Percentiles rank a stretch among this genome's conserved stretches.
Evolutionary conservation across 2,113 vertebrate genomes (phyloP).

Genomic region (Festucalex cinctus): DNA sequence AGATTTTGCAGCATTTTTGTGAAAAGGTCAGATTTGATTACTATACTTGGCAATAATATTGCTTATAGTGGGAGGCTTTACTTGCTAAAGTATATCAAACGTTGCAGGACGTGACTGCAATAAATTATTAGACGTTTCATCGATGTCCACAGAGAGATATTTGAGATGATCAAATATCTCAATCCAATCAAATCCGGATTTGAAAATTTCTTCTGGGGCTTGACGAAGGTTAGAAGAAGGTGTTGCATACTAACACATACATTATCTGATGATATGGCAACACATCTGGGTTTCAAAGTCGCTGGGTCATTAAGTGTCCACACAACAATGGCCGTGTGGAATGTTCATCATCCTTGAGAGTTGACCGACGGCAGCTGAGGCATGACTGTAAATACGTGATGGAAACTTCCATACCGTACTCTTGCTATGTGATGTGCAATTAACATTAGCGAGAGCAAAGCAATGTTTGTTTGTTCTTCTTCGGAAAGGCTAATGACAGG

Average conservation of each 20-base stretch:
- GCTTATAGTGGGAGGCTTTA: neutral
- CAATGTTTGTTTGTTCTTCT: conserved; percentile 8
- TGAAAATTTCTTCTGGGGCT: neutral
- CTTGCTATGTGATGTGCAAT: neutral
- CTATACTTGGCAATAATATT: conserved; percentile 17
- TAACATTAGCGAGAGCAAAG: neutral
- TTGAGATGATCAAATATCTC: neutral
- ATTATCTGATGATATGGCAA: conserved; percentile 39
- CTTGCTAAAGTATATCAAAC: neutral
- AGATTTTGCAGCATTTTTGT: no score
- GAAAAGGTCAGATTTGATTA: conserved; percentile 24
- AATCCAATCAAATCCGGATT: neutral
- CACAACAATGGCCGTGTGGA: conserved; percentile 46
- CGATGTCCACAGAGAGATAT: conserved; percentile 1
- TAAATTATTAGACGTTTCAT: conserved; percentile 20
- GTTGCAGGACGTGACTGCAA: conserved; percentile 31
- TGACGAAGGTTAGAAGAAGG: neutral
- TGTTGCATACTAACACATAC: conserved; percentile 19
- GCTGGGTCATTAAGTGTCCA: conserved; percentile 48
- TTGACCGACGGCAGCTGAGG: conserved; percentile 10
- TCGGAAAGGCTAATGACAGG: conserved; percentile 42
- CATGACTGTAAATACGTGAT: conserved; percentile 11
- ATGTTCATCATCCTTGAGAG: conserved; percentile 30
- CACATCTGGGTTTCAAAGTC: conserved; percentile 44
- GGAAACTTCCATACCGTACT: neutral